These are phyloP conservation scores for Amphipoea lucens DNA, from an alignment of 2,888 invertebrate genomes.

Conservation along the genomic window DNA sequence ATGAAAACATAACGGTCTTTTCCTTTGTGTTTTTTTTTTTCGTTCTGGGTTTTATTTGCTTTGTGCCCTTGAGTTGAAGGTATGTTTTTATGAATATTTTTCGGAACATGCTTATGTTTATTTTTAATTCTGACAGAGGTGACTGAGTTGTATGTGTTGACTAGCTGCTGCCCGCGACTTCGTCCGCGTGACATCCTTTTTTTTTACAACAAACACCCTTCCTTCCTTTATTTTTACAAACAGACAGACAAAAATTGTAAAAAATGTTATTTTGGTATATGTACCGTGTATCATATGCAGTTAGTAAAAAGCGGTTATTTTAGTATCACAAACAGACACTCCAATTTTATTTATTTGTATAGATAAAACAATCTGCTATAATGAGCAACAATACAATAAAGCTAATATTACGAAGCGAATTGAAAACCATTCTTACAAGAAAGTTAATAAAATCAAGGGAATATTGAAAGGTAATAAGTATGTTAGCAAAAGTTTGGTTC, in stretches of 20 bases:
- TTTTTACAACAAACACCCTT: too few relatives aligned
- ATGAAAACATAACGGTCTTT: slow-evolving; percentile 26
- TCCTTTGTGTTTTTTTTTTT: slow-evolving; percentile 19
- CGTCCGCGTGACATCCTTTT: too few relatives aligned
- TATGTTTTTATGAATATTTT: background rate
- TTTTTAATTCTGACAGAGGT: background rate
- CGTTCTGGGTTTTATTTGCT: slow-evolving; percentile 10
- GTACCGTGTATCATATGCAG: too few relatives aligned
- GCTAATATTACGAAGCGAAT: background rate
- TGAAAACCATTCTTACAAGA: background rate
- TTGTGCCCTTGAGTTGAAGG: background rate
- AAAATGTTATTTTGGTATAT: too few relatives aligned
- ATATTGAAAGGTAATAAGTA: background rate
- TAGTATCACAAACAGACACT: too few relatives aligned
- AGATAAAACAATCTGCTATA: background rate
- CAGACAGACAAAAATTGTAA: too few relatives aligned
- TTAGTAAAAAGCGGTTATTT: too few relatives aligned
- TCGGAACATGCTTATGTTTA: background rate
- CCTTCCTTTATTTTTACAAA: too few relatives aligned
- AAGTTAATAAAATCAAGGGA: background rate
- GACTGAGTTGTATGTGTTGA: too few relatives aligned
- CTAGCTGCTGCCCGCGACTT: too few relatives aligned
- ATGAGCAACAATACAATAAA: background rate
- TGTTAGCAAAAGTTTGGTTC: too few relatives aligned
- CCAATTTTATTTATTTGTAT: too few relatives aligned